Percentiles rank a stretch among this genome's conserved stretches.
Conservation (phyloP, 1,140 invertebrate genomes). For the Mercenaria mercenaria region DNA sequence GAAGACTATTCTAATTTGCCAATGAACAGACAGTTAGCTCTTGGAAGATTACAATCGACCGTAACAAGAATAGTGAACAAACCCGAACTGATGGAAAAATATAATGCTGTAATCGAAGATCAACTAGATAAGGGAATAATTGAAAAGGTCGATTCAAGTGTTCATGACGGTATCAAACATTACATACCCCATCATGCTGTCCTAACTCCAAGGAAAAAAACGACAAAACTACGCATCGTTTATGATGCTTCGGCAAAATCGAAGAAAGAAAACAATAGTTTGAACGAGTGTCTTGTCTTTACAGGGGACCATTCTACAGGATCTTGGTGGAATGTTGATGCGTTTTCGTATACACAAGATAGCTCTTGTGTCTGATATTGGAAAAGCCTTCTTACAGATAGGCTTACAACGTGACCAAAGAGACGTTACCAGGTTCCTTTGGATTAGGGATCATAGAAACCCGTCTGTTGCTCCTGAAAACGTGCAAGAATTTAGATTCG, state of each 20-base stretch:
- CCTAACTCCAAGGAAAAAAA: neutral
- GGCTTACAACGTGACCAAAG: neutral
- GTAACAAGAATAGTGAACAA: neutral
- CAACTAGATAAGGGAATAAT: slow-evolving; percentile 6
- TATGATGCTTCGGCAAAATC: slow-evolving; percentile 11
- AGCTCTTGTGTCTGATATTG: neutral
- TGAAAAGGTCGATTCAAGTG: neutral
- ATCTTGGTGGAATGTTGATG: neutral
- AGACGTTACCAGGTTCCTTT: slow-evolving; percentile 11
- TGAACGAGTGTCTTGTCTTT: slow-evolving; percentile 36
- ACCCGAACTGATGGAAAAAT: slow-evolving; percentile 17
- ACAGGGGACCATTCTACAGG: neutral
- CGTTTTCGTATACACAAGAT: slow-evolving; percentile 20
- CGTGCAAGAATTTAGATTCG: neutral
- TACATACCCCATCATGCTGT: slow-evolving; percentile 28
- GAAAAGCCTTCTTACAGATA: slow-evolving; percentile 4
- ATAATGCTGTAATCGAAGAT: slow-evolving; percentile 16
- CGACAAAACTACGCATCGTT: neutral
- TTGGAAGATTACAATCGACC: neutral
- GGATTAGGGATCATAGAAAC: neutral
- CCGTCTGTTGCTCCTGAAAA: neutral
- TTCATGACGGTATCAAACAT: neutral
- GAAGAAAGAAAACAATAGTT: neutral
- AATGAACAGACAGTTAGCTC: neutral
- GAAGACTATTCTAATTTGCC: neutral